These are phyloP conservation scores for Canis aureus DNA, from an alignment of 2,113 vertebrate species.

Conservation along the genomic window DNA sequence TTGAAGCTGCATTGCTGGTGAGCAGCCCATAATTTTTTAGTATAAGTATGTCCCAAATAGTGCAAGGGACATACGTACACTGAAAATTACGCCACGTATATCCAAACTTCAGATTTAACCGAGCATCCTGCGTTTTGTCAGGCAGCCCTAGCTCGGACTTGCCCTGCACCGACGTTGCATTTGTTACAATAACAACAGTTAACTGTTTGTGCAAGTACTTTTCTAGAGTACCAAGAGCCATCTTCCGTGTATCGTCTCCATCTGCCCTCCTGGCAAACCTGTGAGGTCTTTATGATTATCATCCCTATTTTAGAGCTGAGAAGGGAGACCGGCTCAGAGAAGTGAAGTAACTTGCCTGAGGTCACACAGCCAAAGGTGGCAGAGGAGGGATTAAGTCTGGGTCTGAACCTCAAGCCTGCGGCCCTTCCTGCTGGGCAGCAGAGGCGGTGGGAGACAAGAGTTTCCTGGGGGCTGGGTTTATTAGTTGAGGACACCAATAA, in stretches of 20 bases:
- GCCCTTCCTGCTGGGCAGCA: neutral
- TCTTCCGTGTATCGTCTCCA: neutral
- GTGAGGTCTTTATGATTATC: neutral
- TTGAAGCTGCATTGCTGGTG: neutral
- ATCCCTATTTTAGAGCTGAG: slow-evolving; percentile 29
- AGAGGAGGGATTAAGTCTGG: neutral
- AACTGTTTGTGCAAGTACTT: neutral
- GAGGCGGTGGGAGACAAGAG: neutral
- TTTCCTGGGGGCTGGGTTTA: neutral
- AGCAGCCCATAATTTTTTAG: neutral
- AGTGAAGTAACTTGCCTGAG: neutral
- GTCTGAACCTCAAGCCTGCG: neutral
- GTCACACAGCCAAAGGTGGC: neutral
- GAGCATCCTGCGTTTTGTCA: neutral
- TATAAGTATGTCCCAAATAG: neutral
- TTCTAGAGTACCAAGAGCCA: neutral
- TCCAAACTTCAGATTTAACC: neutral
- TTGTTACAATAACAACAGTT: neutral
- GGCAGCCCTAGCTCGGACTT: neutral
- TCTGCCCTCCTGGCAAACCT: slow-evolving; percentile 6
- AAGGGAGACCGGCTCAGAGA: slow-evolving; percentile 18
- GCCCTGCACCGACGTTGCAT: neutral
- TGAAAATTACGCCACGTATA: neutral
- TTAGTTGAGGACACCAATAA: slow-evolving; percentile 19
- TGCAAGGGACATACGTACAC: neutral